Percentiles rank a stretch among this genome's conserved stretches.
phyloP scores from a whole-genome alignment of 2,113 vertebrate species.

The Crotalus viridis region DNA sequence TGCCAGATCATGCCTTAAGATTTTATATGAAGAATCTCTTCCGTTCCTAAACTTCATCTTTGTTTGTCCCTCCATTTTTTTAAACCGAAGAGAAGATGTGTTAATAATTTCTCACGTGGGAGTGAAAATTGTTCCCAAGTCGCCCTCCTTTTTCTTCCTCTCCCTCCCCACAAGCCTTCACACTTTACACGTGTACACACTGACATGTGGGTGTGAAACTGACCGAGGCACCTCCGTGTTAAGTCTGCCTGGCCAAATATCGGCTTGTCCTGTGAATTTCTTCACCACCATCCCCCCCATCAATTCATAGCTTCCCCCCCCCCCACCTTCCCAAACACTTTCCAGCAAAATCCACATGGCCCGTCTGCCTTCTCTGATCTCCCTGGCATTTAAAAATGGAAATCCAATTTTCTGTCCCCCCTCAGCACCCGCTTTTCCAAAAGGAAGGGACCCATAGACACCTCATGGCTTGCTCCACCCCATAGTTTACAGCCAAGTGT shows the following conservation, averaged over 20 bases:
- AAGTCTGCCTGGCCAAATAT: slow-evolving; percentile 9
- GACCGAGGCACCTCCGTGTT: background rate
- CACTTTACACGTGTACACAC: slow-evolving; percentile 2
- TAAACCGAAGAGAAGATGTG: background rate
- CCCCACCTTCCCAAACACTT: background rate
- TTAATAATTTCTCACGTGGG: background rate
- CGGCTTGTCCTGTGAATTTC: background rate
- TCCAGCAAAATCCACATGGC: background rate
- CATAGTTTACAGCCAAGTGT: background rate
- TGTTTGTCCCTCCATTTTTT: background rate
- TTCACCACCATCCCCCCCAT: background rate
- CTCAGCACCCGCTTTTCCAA: background rate
- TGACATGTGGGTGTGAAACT: background rate
- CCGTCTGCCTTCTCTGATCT: slow-evolving; percentile 10
- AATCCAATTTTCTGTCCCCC: background rate
- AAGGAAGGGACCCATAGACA: slow-evolving; percentile 7
- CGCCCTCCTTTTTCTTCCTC: background rate
- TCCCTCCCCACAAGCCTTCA: background rate
- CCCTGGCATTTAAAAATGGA: background rate
- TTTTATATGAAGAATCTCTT: background rate
- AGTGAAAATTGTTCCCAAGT: background rate
- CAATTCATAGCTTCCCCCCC: background rate
- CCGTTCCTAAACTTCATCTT: background rate
- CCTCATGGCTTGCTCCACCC: background rate
- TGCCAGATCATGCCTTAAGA: background rate